These are phyloP conservation scores for Patella caerulea DNA, from an alignment of 2,888 invertebrate genomes.

Conservation along the genomic window DNA sequence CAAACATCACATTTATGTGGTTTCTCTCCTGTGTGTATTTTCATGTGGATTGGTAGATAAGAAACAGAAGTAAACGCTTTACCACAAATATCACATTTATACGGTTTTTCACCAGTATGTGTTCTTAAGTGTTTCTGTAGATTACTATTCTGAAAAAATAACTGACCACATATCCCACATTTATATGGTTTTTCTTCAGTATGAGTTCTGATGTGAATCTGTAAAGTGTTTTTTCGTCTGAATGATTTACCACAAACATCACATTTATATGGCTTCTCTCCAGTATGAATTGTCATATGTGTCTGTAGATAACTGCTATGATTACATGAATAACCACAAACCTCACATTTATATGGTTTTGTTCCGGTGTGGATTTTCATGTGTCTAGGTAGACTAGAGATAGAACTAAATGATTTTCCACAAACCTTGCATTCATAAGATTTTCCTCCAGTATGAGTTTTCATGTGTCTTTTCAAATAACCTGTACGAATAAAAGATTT, in stretches of 20 bases:
- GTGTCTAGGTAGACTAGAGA: background rate
- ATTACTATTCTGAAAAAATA: background rate
- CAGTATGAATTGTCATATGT: background rate
- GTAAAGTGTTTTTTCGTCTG: background rate
- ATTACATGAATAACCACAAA: background rate
- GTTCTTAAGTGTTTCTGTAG: background rate
- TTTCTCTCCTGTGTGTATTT: background rate
- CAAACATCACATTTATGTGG: background rate
- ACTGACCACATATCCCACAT: background rate
- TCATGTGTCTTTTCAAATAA: background rate
- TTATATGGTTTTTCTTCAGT: background rate
- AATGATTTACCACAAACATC: background rate
- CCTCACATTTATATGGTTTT: background rate
- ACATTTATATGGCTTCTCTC: background rate
- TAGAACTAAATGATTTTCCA: background rate
- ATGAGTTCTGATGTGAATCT: background rate
- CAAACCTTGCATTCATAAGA: background rate
- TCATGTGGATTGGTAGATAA: background rate
- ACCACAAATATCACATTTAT: slow-evolving; percentile 3
- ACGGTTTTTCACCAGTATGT: background rate
- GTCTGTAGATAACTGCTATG: background rate
- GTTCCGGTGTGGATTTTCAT: background rate
- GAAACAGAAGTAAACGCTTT: background rate
- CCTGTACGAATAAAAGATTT: background rate
- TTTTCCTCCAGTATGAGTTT: background rate